A percentile compares a stretch with the other conserved stretches of the same genome.
These are phyloP conservation scores for Laterallus jamaicensis DNA, from an alignment of 2,113 vertebrate species.

Conservation along the genomic window DNA sequence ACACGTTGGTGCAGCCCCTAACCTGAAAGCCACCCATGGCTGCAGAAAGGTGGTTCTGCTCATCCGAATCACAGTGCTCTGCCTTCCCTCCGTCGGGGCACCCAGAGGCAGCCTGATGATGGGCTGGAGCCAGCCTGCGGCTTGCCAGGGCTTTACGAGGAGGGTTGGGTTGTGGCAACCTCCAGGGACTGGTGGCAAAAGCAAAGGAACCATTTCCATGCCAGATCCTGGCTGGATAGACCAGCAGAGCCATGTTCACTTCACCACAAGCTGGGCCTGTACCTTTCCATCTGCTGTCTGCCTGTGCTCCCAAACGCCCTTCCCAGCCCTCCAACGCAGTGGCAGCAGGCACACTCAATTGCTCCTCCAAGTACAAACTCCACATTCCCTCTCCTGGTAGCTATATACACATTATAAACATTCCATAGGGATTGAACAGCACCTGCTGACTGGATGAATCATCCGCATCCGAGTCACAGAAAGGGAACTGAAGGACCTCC, in stretches of 20 bases:
- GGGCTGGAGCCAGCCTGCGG: not conserved
- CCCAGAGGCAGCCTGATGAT: not conserved
- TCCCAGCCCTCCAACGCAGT: not conserved
- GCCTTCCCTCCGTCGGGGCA: not conserved
- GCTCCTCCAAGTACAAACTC: conserved; percentile 12
- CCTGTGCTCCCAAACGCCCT: not conserved
- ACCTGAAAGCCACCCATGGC: not conserved
- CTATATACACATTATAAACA: not conserved
- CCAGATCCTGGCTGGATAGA: not conserved
- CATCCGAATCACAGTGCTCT: not conserved
- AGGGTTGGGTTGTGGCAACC: not conserved
- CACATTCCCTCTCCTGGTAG: not conserved
- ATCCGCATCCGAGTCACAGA: conserved; percentile 36
- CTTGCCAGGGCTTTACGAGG: not conserved
- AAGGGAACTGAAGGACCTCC: conserved; percentile 40
- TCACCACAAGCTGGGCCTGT: not conserved
- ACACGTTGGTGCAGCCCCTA: not conserved
- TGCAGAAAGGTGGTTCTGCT: not conserved
- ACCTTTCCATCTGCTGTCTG: not conserved
- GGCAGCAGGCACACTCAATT: not conserved
- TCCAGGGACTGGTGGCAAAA: not conserved
- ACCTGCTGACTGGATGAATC: conserved; percentile 42
- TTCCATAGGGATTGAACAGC: conserved; percentile 10
- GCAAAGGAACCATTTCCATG: not conserved
- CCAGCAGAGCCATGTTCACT: rapidly evolving